Conservation (phyloP, 1,140 invertebrate species). For the Antheraea pernyi region DNA sequence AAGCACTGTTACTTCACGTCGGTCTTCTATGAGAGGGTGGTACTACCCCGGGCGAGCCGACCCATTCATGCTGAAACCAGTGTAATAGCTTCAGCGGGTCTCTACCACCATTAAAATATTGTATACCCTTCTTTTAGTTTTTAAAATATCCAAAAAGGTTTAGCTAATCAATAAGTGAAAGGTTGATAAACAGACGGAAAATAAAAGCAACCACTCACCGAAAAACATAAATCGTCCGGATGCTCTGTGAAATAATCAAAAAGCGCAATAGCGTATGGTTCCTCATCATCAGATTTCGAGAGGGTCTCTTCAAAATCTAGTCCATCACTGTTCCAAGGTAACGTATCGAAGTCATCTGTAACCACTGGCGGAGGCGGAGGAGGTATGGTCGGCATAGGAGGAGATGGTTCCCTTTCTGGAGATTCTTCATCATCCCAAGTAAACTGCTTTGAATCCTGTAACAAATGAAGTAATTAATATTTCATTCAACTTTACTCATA, state of each 20-base stretch:
- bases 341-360: constrained; percentile 48
- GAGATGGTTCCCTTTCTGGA: constrained; percentile 76
- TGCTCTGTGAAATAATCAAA: constrained; percentile 87
- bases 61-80: too few species aligned
- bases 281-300: constrained; percentile 23
- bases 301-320: constrained; percentile 9
- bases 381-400: constrained; percentile 88
- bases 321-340: constrained; percentile 44
- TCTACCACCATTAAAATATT: too few species aligned
- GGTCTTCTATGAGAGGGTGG: too few species aligned
- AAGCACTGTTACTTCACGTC: too few species aligned
- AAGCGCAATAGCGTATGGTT: constrained; percentile 85
- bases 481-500: background rate
- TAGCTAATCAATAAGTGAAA: too few species aligned
- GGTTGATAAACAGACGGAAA: background rate
- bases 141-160: too few species aligned
- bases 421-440: constrained; percentile 53
- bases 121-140: too few species aligned
- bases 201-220: constrained; percentile 76
- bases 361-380: constrained; percentile 85
- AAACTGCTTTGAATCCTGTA: constrained; percentile 49
- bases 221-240: constrained; percentile 85
- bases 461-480: constrained; percentile 12
- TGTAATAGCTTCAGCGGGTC: too few species aligned
- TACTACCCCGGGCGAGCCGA: too few species aligned